Evolutionary conservation across 2,797 vertebrate genomes (phyloP).

Genomic region (Fistularia commersonii): DNA sequence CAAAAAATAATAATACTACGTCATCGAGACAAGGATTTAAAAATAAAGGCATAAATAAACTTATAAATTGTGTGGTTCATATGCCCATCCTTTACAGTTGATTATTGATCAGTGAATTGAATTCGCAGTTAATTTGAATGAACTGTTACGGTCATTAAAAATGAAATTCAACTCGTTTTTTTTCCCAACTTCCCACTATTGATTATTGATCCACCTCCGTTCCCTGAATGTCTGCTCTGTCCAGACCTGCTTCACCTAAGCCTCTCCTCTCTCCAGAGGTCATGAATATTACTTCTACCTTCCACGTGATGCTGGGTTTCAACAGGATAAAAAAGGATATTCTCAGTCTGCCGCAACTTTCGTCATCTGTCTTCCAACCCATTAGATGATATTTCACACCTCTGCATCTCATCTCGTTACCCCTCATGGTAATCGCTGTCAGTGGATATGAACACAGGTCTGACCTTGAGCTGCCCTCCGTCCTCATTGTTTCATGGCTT

Average conservation of each 20-base stretch:
- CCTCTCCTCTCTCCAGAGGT: conserved; percentile 11
- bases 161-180: neutral
- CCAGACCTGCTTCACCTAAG: neutral
- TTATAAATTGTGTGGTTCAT: too few relatives aligned
- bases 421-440: conserved; percentile 31
- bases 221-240: too few relatives aligned
- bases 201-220: neutral
- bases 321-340: neutral
- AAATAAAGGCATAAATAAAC: too few relatives aligned
- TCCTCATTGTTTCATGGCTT: conserved; percentile 21
- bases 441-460: conserved; percentile 34
- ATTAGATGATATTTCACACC: conserved; percentile 70
- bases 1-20: too few relatives aligned
- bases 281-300: conserved; percentile 5
- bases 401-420: conserved; percentile 57
- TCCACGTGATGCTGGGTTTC: conserved; percentile 3
- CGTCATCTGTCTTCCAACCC: conserved; percentile 6
- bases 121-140: too few relatives aligned
- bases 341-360: too few relatives aligned
- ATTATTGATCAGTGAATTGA: too few relatives aligned
- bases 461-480: conserved; percentile 48
- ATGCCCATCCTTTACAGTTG: too few relatives aligned
- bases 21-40: too few relatives aligned
- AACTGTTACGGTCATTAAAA: too few relatives aligned
- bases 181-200: neutral